Evolutionary conservation across 2,113 vertebrate species (phyloP), one percentile per base, ranked within the genome.

Genomic region (Psilopogon haemacephalus): DNA sequence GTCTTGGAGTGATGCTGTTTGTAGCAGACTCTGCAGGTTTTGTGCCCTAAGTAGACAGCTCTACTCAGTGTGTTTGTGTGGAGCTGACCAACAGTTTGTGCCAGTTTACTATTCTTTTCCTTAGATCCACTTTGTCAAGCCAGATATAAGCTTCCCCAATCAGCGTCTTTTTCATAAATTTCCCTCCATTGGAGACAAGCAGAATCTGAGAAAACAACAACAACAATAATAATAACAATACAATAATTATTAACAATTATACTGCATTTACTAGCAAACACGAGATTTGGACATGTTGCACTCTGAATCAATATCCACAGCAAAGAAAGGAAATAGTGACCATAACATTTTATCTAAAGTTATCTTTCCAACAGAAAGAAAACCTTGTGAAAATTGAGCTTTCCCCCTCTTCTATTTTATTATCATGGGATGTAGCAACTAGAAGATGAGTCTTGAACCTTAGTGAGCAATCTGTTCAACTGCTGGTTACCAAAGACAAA

Each of bases 121-220:
- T 98, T 98, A 99, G 99, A 98, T 99, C 99, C 97, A 99, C 98
- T 97, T 99, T 99, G 98, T 99, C 99, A 94, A 99, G 98, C 99
- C 99, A 99, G 97, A 99, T 99, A 97, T 99, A 99, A 88, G 99
- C 99, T 97, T 99, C 99, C 2, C 99, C 99, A 88, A 99, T 99
- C 95, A 99, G 96, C 37, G 99, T 99, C 98, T 99, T 99, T 98
- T 99, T 99, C 98, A 99, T 98, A 97, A 99, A 99, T 96, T 99
- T 99, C 50, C 99, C 99, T 95, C 99, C 99, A 54, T 99, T 99
- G 84, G 99, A 99, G 91, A 99, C 99, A 95, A 99, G 97, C 86
- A 99, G 98, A 95, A 99, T 98, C 99, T 99, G 96, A 44, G 76
- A 94, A 64, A 78, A 90, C 74, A 91, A 96, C 33, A 54, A 94